Evolutionary conservation across 2,888 invertebrate species (phyloP).

Genomic region (Sceliomorpha sp.): DNA sequence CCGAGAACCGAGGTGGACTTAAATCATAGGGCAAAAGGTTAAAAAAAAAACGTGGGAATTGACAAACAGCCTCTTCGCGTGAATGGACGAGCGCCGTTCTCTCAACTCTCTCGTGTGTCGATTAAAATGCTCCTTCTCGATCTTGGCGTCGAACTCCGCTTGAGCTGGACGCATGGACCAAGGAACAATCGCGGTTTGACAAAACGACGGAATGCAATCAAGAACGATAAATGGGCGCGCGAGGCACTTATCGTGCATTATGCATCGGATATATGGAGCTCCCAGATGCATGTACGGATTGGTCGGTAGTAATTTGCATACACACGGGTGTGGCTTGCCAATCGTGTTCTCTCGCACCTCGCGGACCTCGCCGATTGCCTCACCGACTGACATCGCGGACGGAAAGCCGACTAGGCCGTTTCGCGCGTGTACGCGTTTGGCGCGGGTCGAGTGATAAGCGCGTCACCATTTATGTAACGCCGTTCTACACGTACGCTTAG

Average conservation of each 20-base stretch:
- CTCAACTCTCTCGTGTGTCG: too few relatives aligned
- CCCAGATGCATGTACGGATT: constrained; percentile 17
- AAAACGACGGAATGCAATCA: constrained; percentile 42
- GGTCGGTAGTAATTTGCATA: constrained; percentile 35
- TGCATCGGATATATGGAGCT: constrained; percentile 41
- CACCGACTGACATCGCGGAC: constrained; percentile 19
- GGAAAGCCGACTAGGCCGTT: too few relatives aligned
- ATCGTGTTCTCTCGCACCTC: constrained; percentile 47
- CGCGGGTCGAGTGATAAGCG: too few relatives aligned
- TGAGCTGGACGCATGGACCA: too few relatives aligned
- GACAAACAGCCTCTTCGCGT: too few relatives aligned
- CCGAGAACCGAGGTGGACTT: too few relatives aligned
- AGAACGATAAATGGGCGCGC: constrained; percentile 35
- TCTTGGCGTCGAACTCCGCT: constrained; percentile 11
- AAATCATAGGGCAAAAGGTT: too few relatives aligned
- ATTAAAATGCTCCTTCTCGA: constrained; percentile 38
- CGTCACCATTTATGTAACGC: too few relatives aligned
- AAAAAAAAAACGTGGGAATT: too few relatives aligned
- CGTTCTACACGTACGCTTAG: too few relatives aligned
- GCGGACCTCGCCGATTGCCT: constrained; percentile 47
- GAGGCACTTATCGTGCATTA: constrained; percentile 48
- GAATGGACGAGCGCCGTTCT: too few relatives aligned
- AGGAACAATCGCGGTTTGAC: constrained; percentile 43
- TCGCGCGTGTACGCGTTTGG: too few relatives aligned
- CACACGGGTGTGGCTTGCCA: constrained; percentile 40